These are phyloP conservation scores for Amiota communis DNA, from an alignment of 2,888 invertebrate species.

Conservation along the genomic window DNA sequence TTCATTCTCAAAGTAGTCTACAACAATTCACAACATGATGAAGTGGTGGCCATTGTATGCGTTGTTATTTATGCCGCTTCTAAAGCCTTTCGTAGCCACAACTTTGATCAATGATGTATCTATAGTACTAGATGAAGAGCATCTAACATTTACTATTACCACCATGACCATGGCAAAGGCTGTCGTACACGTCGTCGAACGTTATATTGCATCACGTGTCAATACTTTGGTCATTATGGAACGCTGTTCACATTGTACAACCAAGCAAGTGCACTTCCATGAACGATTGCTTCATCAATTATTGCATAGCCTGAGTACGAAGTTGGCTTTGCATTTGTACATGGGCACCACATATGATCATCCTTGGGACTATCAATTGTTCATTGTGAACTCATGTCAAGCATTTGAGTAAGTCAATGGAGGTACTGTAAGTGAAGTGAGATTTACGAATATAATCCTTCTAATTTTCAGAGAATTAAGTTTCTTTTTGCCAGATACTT, in stretches of 20 bases:
- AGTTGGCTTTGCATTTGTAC: conserved; percentile 53
- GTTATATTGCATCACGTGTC: conserved; percentile 49
- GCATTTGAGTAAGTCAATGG: conserved; percentile 52
- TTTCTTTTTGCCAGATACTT: conserved; percentile 40
- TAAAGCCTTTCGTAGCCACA: no score
- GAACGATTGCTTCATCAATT: conserved; percentile 47
- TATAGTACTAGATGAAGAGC: no score
- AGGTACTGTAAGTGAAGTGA: not conserved
- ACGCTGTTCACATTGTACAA: conserved; percentile 32
- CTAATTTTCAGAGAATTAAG: conserved; percentile 43
- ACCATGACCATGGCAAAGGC: conserved; percentile 42
- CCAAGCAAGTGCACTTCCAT: conserved; percentile 36
- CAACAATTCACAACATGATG: no score
- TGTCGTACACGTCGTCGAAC: conserved; percentile 47
- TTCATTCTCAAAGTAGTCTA: no score
- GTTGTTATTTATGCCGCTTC: no score
- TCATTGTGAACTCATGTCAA: conserved; percentile 55
- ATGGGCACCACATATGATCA: conserved; percentile 44
- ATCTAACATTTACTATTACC: no score
- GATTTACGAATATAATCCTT: not conserved
- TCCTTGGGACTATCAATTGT: conserved; percentile 54
- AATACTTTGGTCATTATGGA: conserved; percentile 55
- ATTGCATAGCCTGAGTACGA: conserved; percentile 29
- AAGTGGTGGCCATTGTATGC: no score
- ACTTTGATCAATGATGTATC: no score